Evolutionary conservation across 2,888 invertebrate species (phyloP).

Genomic region (Melanchra persicariae): DNA sequence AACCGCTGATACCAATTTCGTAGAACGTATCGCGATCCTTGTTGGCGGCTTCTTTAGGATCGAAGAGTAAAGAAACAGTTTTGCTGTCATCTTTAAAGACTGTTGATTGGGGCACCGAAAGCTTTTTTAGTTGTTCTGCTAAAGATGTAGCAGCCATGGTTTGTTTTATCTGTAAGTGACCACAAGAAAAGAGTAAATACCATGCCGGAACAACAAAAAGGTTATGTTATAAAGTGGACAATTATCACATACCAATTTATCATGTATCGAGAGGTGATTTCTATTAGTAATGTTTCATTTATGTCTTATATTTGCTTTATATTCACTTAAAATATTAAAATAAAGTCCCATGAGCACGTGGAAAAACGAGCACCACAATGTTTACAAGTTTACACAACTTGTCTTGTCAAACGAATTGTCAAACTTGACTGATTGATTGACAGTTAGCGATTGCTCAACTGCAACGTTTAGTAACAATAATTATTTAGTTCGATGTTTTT

Average conservation of each 20-base stretch:
- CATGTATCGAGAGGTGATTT: neutral
- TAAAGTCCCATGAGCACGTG: conserved; percentile 22
- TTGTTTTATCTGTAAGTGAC: conserved; percentile 31
- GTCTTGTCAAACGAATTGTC: neutral
- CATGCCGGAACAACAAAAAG: conserved; percentile 8
- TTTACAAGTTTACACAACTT: conserved; percentile 29
- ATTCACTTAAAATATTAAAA: neutral
- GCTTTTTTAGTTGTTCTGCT: conserved; percentile 94
- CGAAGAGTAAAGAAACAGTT: conserved; percentile 96
- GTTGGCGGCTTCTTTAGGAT: conserved; percentile 96
- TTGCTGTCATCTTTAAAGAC: conserved; percentile 92
- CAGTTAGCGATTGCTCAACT: neutral
- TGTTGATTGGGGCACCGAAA: conserved; percentile 94
- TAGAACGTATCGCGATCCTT: conserved; percentile 96
- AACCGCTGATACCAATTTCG: conserved; percentile 96
- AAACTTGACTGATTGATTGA: conserved; percentile 1
- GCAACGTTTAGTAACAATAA: too few relatives aligned
- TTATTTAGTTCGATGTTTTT: too few relatives aligned
- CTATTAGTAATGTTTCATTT: neutral
- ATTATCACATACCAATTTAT: conserved; percentile 24
- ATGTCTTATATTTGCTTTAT: accelerated
- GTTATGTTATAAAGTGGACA: conserved; percentile 13
- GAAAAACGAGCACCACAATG: conserved; percentile 27
- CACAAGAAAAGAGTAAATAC: conserved; percentile 1
- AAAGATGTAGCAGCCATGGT: conserved; percentile 92